Evolutionary conservation across 2,797 vertebrate genomes (phyloP).

Genomic region (Gadopsis bispinosus): DNA sequence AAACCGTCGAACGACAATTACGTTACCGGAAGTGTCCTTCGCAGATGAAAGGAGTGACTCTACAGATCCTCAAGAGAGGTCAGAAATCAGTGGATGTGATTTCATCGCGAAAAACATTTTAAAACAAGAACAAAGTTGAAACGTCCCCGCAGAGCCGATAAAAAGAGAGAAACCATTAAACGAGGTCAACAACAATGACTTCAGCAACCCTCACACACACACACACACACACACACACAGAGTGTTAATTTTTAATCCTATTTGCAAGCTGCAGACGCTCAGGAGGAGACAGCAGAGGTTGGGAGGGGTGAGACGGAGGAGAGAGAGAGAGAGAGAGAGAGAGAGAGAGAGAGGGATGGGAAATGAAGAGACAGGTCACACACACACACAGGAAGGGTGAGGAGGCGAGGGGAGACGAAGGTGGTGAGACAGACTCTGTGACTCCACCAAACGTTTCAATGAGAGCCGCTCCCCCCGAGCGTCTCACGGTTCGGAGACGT

Average conservation of each 20-base stretch:
- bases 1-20: too few species aligned
- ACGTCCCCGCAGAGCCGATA: background rate
- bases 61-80: constrained; percentile 5
- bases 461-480: background rate
- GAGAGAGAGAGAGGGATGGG: constrained; percentile 25
- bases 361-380: constrained; percentile 47
- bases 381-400: constrained; percentile 26
- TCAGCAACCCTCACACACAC: constrained; percentile 20
- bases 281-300: constrained; percentile 29
- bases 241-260: constrained; percentile 71
- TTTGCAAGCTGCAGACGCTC: constrained; percentile 47
- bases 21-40: background rate
- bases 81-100: background rate
- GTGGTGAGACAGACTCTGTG: constrained; percentile 6
- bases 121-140: background rate
- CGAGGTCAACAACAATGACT: constrained; percentile 38
- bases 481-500: background rate
- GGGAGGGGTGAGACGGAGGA: constrained; percentile 10
- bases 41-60: background rate
- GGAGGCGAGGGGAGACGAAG: constrained; percentile 32
- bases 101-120: background rate
- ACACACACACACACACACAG: constrained; percentile 21
- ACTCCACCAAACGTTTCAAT: background rate
- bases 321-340: constrained; percentile 29
- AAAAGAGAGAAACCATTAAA: constrained; percentile 24